Conservation (phyloP, 2,113 vertebrate genomes). For the Telmatochromis sp. region DNA sequence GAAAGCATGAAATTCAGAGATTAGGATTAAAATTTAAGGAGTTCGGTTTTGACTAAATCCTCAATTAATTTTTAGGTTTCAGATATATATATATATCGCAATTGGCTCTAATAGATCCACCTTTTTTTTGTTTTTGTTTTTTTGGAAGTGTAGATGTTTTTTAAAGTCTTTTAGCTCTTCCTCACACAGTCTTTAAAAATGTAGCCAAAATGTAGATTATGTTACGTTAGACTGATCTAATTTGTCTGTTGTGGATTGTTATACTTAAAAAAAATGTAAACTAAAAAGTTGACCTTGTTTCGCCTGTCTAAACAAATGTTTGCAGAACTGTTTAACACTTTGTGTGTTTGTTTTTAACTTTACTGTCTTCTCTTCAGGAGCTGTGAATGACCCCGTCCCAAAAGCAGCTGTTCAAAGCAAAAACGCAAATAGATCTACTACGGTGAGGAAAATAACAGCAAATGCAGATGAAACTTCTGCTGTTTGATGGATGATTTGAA, state of each 20-base stretch:
- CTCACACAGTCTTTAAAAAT: neutral
- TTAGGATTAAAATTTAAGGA: neutral
- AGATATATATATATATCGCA: neutral
- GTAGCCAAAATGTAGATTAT: accelerated
- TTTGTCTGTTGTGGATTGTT: neutral
- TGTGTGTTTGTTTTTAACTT: neutral
- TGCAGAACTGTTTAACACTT: neutral
- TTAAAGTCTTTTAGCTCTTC: neutral
- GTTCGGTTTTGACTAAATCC: neutral
- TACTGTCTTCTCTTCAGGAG: neutral
- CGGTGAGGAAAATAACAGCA: neutral
- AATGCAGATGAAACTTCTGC: neutral
- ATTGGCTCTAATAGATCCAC: neutral
- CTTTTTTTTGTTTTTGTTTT: neutral
- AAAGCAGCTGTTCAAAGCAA: neutral
- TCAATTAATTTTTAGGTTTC: neutral
- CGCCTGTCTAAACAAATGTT: accelerated
- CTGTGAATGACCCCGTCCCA: neutral
- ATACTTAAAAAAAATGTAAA: accelerated
- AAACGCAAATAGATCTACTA: accelerated
- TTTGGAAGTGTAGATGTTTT: neutral
- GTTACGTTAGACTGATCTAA: accelerated
- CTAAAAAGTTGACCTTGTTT: neutral
- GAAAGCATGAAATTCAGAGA: neutral
- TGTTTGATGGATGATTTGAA: neutral